These are phyloP conservation scores for Schizopygopsis malacanthus DNA, from an alignment of 2,797 vertebrate species.

Conservation along the genomic window DNA sequence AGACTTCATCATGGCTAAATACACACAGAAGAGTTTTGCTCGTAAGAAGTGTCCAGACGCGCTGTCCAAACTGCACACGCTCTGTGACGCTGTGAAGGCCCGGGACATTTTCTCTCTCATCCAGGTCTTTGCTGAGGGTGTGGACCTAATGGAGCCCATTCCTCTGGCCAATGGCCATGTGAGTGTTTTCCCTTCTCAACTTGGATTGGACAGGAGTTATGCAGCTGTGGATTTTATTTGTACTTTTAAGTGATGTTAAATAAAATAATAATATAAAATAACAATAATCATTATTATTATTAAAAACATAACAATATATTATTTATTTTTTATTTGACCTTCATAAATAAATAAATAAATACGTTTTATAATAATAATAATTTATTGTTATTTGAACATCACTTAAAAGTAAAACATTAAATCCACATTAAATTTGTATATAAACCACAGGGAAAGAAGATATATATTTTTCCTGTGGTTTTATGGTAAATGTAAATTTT, in stretches of 20 bases:
- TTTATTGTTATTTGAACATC: neutral
- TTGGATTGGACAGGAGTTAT: neutral
- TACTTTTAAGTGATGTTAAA: neutral
- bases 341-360: too few species aligned
- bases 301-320: neutral
- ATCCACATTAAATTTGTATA: neutral
- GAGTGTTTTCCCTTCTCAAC: constrained; percentile 69
- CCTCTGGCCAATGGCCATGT: constrained; percentile 96
- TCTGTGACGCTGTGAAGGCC: constrained; percentile 93
- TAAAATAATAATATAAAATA: neutral
- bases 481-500: neutral
- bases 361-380: too few species aligned
- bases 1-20: constrained; percentile 98
- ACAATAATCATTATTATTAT: neutral
- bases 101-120: constrained; percentile 93
- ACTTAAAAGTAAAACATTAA: neutral
- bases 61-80: constrained; percentile 84
- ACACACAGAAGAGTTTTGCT: constrained; percentile 92
- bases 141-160: constrained; percentile 96
- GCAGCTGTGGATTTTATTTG: neutral
- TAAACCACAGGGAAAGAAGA: neutral
- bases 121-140: constrained; percentile 92
- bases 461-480: neutral
- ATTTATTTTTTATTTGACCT: neutral
- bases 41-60: constrained; percentile 84